phyloP scores from a whole-genome alignment of 1,140 invertebrate genomes.

The Drosophila gunungcola region DNA sequence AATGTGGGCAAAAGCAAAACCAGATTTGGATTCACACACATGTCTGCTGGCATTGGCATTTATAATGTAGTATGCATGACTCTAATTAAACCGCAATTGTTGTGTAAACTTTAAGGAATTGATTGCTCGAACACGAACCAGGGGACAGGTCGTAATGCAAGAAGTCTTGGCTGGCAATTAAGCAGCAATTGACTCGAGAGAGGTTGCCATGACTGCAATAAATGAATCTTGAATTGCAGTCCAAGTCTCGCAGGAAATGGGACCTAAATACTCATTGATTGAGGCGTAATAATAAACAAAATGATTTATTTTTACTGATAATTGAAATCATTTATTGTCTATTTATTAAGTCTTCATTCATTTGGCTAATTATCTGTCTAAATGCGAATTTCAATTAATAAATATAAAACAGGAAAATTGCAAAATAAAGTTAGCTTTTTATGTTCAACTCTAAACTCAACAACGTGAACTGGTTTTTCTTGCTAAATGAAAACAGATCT shows the following conservation, averaged over 20 bases:
- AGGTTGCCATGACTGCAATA: constrained; percentile 17
- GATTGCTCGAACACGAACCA: constrained; percentile 46
- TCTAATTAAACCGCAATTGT: constrained; percentile 74
- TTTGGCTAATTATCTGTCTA: constrained; percentile 5
- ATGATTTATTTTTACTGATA: constrained; percentile 6
- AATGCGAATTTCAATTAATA: neutral
- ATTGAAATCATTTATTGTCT: constrained; percentile 4
- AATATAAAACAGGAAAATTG: neutral
- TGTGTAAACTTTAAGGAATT: constrained; percentile 60
- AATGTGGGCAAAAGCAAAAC: constrained; percentile 17
- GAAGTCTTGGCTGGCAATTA: constrained; percentile 37
- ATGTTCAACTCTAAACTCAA: too few relatives aligned
- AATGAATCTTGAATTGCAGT: constrained; percentile 21
- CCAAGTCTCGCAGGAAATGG: neutral
- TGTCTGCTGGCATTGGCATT: constrained; percentile 37
- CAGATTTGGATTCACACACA: constrained; percentile 38
- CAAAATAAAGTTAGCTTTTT: neutral
- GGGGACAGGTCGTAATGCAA: constrained; percentile 25
- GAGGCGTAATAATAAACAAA: constrained; percentile 12
- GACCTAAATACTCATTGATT: constrained; percentile 22
- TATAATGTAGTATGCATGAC: constrained; percentile 48
- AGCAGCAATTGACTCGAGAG: constrained; percentile 36
- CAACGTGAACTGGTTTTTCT: neutral
- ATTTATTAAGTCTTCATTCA: constrained; percentile 21
- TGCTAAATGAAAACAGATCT: neutral